Conservation (phyloP, 1,140 invertebrate species). For the Drosophila ironensis region DNA sequence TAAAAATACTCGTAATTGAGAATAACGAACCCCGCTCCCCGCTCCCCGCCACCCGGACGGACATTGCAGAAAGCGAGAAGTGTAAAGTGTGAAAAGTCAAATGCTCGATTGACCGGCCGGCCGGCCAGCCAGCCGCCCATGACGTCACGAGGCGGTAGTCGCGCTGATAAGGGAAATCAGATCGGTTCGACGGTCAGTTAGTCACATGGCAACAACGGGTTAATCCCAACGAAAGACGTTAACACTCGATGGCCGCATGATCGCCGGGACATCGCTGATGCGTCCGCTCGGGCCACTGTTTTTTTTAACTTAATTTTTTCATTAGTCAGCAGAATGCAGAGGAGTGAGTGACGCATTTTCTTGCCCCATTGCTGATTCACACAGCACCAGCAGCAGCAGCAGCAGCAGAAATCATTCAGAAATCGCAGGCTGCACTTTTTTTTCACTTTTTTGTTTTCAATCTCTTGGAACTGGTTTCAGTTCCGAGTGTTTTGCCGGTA, state of each 20-base stretch:
- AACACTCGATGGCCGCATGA: constrained; percentile 24
- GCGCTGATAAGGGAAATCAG: constrained; percentile 5
- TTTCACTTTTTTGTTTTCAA: background rate
- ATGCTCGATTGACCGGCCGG: background rate
- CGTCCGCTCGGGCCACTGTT: constrained; percentile 16
- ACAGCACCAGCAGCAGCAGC: too few relatives aligned
- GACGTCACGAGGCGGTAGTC: constrained; percentile 60
- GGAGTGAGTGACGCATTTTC: constrained; percentile 25
- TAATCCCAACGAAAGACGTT: constrained; percentile 2
- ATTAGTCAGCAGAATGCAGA: constrained; percentile 34
- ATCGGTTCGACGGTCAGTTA: constrained; percentile 2
- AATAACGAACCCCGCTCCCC: background rate
- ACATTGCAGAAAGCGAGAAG: constrained; percentile 1
- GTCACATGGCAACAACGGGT: constrained; percentile 40
- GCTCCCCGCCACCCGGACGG: background rate
- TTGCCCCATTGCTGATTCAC: constrained; percentile 10
- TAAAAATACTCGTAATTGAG: constrained; percentile 61
- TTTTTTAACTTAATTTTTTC: constrained; percentile 2
- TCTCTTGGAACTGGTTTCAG: constrained; percentile 17
- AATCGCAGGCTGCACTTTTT: background rate
- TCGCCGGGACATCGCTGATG: background rate
- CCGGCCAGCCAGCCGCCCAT: constrained; percentile 6
- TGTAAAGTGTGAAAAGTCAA: constrained; percentile 18
- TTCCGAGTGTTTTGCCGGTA: constrained; percentile 23
- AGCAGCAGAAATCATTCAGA: constrained; percentile 20